These are phyloP conservation scores for Sebastes oblongus DNA, from an alignment of 2,797 vertebrate genomes.

Conservation along the genomic window DNA sequence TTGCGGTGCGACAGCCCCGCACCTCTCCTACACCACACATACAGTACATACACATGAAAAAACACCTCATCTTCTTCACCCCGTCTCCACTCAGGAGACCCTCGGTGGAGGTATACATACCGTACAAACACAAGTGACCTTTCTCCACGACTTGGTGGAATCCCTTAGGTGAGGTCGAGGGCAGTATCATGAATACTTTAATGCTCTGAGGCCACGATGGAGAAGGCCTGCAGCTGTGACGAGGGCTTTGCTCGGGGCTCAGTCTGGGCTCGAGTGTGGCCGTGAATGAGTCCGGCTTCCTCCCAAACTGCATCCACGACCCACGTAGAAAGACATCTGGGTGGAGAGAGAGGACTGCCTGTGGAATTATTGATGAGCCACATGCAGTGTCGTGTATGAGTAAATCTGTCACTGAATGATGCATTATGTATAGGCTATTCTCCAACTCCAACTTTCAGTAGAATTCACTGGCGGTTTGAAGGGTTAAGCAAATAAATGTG, in stretches of 20 bases:
- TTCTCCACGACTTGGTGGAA: conserved; percentile 29
- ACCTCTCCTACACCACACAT: not conserved
- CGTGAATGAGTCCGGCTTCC: not conserved
- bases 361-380: conserved; percentile 46
- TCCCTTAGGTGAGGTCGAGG: conserved; percentile 15
- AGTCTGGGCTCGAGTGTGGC: not conserved
- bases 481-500: not conserved
- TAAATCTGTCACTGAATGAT: conserved; percentile 5
- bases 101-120: not conserved
- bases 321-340: not conserved
- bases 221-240: not conserved
- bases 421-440: not conserved
- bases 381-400: not conserved
- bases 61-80: not conserved
- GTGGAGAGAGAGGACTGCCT: not conserved
- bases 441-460: not conserved
- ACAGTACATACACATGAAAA: not conserved
- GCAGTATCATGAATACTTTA: conserved; percentile 26
- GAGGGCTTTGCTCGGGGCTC: not conserved
- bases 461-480: not conserved
- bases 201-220: not conserved
- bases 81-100: not conserved
- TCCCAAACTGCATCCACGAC: not conserved
- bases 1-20: not conserved
- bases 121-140: conserved; percentile 45